Conservation (phyloP, 2,113 vertebrate genomes). For the Brachyhypopomus occidentalis region DNA sequence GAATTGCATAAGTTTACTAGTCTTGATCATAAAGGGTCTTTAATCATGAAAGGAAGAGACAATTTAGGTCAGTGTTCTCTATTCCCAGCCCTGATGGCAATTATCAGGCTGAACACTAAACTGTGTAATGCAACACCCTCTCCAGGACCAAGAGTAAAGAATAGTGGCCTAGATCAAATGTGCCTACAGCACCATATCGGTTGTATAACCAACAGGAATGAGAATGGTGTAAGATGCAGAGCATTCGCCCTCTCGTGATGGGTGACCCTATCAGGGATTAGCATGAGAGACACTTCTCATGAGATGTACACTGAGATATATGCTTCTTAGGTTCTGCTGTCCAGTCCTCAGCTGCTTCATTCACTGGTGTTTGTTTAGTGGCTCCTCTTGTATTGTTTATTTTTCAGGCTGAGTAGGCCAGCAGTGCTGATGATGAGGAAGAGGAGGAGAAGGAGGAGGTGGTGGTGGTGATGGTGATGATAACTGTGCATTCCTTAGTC, state of each 20-base stretch:
- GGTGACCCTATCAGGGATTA: not conserved
- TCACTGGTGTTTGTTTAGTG: not conserved
- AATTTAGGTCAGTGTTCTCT: not conserved
- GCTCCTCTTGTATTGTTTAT: not conserved
- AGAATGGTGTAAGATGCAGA: slow-evolving; percentile 1
- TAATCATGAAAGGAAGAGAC: not conserved
- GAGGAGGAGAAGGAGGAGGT: no score
- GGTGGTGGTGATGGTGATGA: no score
- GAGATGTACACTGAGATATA: not conserved
- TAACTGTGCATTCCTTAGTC: no score
- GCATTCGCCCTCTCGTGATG: not conserved
- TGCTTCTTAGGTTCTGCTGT: not conserved
- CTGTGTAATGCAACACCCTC: not conserved
- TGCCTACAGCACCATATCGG: not conserved
- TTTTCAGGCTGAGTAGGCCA: not conserved
- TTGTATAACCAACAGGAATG: slow-evolving; percentile 14
- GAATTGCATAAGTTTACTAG: not conserved
- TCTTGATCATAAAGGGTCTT: not conserved
- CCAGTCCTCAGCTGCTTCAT: not conserved
- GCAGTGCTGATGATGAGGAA: not conserved
- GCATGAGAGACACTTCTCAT: not conserved
- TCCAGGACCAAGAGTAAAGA: not conserved
- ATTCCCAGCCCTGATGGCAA: not conserved
- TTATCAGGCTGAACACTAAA: not conserved
- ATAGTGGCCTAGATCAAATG: not conserved